Percentiles rank a stretch among this genome's conserved stretches.
phyloP scores from a whole-genome alignment of 2,113 vertebrate genomes.

The Odocoileus virginianus region DNA sequence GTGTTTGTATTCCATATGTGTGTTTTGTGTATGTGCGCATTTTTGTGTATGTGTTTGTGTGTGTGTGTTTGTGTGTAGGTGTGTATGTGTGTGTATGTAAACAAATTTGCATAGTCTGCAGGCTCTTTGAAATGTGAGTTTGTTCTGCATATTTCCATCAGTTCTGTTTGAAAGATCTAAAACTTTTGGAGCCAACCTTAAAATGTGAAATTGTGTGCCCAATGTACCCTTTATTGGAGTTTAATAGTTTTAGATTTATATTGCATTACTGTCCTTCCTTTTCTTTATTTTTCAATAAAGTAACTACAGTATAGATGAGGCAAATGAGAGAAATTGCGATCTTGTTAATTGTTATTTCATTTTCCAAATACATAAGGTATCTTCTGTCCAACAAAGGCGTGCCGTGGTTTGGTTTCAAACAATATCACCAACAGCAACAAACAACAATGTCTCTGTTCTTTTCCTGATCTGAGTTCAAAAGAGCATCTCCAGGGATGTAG shows the following conservation, averaged over 20 bases:
- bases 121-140: not conserved
- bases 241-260: not conserved
- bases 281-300: not conserved
- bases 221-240: not conserved
- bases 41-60: not conserved
- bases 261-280: not conserved
- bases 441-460: not conserved
- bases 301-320: not conserved
- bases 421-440: too few relatives aligned
- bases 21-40: not conserved
- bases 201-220: not conserved
- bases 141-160: not conserved
- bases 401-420: not conserved
- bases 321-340: not conserved
- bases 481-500: not conserved
- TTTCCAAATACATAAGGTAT: not conserved
- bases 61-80: not conserved
- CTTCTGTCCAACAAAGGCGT: not conserved
- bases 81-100: not conserved
- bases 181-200: not conserved
- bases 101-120: not conserved
- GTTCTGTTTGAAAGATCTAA: not conserved
- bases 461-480: not conserved
- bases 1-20: not conserved
- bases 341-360: not conserved